Conservation (phyloP, 2,888 invertebrate genomes). For the Zele albiditarsus region DNA sequence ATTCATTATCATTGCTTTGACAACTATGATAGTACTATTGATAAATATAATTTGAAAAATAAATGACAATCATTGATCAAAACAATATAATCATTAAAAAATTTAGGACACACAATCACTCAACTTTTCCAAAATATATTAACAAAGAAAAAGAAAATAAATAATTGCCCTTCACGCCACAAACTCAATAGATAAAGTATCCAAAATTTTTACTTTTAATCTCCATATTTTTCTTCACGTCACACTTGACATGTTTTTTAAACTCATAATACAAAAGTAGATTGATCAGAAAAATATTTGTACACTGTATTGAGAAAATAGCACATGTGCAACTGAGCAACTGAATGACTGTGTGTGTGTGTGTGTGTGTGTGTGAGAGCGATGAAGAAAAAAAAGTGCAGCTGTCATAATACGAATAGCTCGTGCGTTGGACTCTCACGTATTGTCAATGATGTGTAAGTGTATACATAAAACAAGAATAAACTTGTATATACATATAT, state of each 20-base stretch:
- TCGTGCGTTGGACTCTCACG: conserved; percentile 27
- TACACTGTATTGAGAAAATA: conserved; percentile 27
- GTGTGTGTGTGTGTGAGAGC: no score
- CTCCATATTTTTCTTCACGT: background rate
- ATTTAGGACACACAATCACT: no score
- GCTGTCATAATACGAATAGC: conserved; percentile 48
- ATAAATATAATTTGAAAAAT: no score
- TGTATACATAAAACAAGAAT: conserved; percentile 10
- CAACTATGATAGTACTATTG: no score
- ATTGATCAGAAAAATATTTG: conserved; percentile 28
- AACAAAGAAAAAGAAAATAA: no score
- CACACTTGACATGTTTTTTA: background rate
- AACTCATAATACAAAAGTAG: background rate
- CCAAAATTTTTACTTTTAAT: background rate
- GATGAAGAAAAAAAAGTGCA: conserved; percentile 39
- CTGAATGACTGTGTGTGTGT: no score
- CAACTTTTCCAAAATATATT: no score
- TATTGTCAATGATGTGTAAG: conserved; percentile 10
- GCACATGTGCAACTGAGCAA: background rate
- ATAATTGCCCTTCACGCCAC: no score
- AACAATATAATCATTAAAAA: no score
- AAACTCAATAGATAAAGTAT: no score
- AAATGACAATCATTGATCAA: no score
- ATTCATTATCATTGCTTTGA: no score
- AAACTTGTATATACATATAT: background rate